Evolutionary conservation across 2,113 vertebrate species (phyloP), one percentile per base, ranked within the genome.

Genomic region (Lathamus discolor): DNA sequence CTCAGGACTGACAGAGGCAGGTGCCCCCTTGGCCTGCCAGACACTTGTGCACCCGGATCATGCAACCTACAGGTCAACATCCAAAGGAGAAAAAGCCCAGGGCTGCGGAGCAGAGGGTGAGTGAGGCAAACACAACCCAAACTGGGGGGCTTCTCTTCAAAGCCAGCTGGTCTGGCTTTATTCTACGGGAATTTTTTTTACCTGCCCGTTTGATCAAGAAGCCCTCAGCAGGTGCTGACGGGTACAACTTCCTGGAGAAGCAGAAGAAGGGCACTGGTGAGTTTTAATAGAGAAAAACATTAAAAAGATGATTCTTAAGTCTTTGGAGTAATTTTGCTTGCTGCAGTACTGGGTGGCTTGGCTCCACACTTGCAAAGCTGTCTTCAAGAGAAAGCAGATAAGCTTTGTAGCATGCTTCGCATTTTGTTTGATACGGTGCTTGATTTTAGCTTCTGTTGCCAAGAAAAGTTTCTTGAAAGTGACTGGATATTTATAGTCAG

Each of bases 101-200:
- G 97, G 97, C 98, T 98, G 98, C 97, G 96, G 98, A 98, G 98
- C 97, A 98, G 98, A 98, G 98, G 96, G 98, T 98, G 98, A 98
- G 98, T 97, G 96, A 98, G 98, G 98, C 98, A 98, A 98, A 98
- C 96, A 98, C 98, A 98, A 98, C 98, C 99, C 99, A 98, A 98
- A 98, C 98, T 95, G 98, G 99, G 98, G 98, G 98, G 99, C 98
- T 99, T 99, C 98, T 99, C 98, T 98, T 98, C 98, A 99, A 99
- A 99, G 99, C 99, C 99, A 99, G 99, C 99, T 99, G 99, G 99
- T 99, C 99, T 99, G 99, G 99, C 99, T 99, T 99, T 98, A 99
- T 98, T 97, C 88, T 97, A 98, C 98, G 91, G 95, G 98, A 98
- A 96, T 97, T 96, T 98, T 98, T 97, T 98, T 98, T 98, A 98